Conservation (phyloP, 2,113 vertebrate genomes). For the Ascaphus truei region DNA sequence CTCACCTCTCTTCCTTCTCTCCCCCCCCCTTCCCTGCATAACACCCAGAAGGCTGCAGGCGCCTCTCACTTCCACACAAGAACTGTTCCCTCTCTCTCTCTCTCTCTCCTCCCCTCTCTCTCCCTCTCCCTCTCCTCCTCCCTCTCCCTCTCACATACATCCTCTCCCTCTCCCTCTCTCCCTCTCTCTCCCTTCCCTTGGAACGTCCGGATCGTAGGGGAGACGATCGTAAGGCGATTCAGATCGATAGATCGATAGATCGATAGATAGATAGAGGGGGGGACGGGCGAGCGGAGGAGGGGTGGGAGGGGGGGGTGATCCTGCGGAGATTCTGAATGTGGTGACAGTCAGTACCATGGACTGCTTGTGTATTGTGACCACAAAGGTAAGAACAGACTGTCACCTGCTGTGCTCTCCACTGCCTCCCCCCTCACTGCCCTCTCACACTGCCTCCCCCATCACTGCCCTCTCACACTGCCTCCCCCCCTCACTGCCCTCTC, state of each 20-base stretch:
- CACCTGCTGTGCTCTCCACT: too few species aligned
- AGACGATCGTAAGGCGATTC: too few species aligned
- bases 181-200: too few species aligned
- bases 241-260: too few species aligned
- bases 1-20: background rate
- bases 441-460: too few species aligned
- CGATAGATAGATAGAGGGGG: background rate
- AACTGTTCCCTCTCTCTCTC: background rate
- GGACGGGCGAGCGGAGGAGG: background rate
- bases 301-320: background rate
- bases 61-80: background rate
- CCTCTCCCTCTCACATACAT: background rate
- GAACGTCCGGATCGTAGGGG: too few species aligned
- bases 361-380: conserved; percentile 25
- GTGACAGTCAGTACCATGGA: conserved; percentile 11
- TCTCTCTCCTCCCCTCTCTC: background rate
- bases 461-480: too few species aligned
- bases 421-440: background rate
- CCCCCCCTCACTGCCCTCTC: too few species aligned
- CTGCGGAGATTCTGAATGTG: conserved; percentile 10
- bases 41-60: conserved; percentile 17
- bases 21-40: conserved; percentile 6
- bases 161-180: too few species aligned
- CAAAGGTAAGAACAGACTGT: conserved; percentile 30
- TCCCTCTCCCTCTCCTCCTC: background rate